Evolutionary conservation across 2,797 vertebrate species (phyloP).

Genomic region (Monodelphis domestica): DNA sequence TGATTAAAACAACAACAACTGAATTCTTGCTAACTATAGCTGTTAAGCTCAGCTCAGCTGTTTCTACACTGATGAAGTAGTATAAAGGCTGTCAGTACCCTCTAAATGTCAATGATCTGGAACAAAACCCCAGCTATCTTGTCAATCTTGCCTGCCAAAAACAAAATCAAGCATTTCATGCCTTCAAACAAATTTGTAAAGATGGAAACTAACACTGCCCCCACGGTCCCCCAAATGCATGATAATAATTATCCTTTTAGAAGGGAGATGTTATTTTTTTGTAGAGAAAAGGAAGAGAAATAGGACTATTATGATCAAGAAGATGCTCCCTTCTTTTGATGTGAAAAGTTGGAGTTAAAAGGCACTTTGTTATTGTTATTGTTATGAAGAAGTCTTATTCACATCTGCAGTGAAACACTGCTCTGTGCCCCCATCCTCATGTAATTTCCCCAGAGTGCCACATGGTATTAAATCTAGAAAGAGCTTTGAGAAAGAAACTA

Average conservation of each 20-base stretch:
- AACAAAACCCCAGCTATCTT: neutral
- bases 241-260: neutral
- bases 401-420: neutral
- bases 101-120: neutral
- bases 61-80: neutral
- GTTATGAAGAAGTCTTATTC: neutral
- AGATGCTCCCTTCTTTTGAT: neutral
- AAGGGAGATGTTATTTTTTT: neutral
- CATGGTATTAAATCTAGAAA: neutral
- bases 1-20: neutral
- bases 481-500: neutral
- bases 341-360: neutral
- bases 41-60: neutral
- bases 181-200: neutral
- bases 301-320: neutral
- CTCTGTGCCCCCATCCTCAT: fast-evolving
- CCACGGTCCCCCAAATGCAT: neutral
- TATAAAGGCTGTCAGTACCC: neutral
- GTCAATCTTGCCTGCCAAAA: neutral
- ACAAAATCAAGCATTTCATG: neutral
- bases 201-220: neutral
- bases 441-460: neutral
- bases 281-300: neutral
- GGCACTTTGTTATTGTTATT: neutral
- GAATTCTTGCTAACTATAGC: neutral